Percentiles rank a stretch among this genome's conserved stretches.
phyloP scores from a whole-genome alignment of 2,888 invertebrate species.

The Harpagoxenus sublaevis region DNA sequence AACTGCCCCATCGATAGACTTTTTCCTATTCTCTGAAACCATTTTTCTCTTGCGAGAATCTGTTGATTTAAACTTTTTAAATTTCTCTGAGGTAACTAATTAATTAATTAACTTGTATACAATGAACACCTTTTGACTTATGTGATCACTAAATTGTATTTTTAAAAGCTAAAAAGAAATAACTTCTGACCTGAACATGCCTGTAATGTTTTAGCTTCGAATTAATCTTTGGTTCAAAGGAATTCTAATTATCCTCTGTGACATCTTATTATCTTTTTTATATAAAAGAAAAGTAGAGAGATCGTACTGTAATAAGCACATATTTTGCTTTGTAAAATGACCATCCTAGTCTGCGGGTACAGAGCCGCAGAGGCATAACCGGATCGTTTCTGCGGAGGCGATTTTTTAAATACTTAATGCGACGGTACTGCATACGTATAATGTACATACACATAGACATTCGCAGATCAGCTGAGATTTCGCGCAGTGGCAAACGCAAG shows the following conservation, averaged over 20 bases:
- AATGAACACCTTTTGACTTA: background rate
- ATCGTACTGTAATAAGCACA: background rate
- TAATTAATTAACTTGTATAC: background rate
- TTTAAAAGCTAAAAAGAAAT: background rate
- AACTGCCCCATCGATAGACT: background rate
- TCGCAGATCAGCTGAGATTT: slow-evolving; percentile 26
- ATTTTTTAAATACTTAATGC: background rate
- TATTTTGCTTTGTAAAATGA: background rate
- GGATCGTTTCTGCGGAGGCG: background rate
- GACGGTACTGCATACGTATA: background rate
- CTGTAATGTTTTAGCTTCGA: background rate
- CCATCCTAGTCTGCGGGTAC: background rate
- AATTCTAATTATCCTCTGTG: background rate
- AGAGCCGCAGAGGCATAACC: background rate
- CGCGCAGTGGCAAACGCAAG: background rate
- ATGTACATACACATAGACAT: background rate
- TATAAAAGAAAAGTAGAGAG: background rate
- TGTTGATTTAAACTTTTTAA: background rate
- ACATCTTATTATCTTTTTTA: background rate
- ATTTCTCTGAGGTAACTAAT: background rate
- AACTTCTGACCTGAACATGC: background rate
- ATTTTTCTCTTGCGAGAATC: background rate
- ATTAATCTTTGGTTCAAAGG: background rate
- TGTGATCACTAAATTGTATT: background rate
- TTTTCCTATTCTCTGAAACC: background rate